Base-by-base conservation (phyloP, 2,797 vertebrate genomes). In the Clarias laeviceps region DNA sequence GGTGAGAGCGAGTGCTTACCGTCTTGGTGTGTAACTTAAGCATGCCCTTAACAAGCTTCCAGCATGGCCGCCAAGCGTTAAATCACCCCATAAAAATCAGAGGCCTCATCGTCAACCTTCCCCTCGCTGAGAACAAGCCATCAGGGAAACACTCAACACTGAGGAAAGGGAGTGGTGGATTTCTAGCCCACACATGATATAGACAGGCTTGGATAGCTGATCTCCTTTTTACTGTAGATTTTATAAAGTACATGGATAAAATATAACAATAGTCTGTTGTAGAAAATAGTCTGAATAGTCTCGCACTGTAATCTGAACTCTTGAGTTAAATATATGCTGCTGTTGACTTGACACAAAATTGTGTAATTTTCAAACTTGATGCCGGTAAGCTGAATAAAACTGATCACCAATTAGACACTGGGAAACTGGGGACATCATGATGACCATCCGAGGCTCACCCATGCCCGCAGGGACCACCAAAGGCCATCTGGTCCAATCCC, bases 71-170 rank as follows among this genome's bases (percentile, higher is more conserved):
- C 73, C 22, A 40, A 66, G 86, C 86, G 83, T 90, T 87, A 85
- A 88, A 89, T 88, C 83, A 82, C 78, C 81, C 66, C 65, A 85
- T 88, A 87, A 89, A 88, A 78, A 77, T 86, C 82, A 69, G 85
- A 84, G 78, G 73, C 82, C 85, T 88, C 82, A 77, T 82, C 74
- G 45, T 59, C 45, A 29, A 78, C 73, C 88, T 62, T 82, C 56
- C 6, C 50, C 24, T 59, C 20, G 8, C 80, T 69, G 57, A 85
- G 85, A 82, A 86, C 17, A 61, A 77, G 70, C 56, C 87, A 74
- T 77, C 64, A 72, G 74, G 70, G 80, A 84, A 73, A 76, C 0
- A 14, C 61, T 80, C 14, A 17, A 40, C 24, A 0, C 29, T 3
- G 11, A 59, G 73, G 40, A 76, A 57, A 3, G 18, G 27, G 54